These are phyloP conservation scores for Ophion costatus DNA, from an alignment of 2,888 invertebrate genomes.

Conservation along the genomic window DNA sequence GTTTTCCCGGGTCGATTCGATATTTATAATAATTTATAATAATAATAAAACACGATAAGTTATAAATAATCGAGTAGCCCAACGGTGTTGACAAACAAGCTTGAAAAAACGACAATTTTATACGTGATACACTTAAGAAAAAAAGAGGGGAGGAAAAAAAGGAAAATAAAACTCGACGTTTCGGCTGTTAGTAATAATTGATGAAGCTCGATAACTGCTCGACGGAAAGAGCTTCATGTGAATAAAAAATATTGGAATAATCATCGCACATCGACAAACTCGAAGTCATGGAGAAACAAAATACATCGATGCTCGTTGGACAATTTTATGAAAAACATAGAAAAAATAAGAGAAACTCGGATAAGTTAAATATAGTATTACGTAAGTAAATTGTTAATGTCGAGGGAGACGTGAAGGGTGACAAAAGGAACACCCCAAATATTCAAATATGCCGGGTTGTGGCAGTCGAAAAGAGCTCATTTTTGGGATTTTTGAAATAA, in stretches of 20 bases:
- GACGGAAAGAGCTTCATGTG: conserved; percentile 27
- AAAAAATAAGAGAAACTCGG: neutral
- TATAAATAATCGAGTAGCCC: conserved; percentile 22
- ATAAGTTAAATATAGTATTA: neutral
- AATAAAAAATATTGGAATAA: neutral
- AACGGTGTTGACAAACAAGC: conserved; percentile 40
- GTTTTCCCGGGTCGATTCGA: conserved; percentile 15
- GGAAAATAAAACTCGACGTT: conserved; percentile 27
- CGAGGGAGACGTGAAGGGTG: neutral
- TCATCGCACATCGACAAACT: conserved; percentile 4
- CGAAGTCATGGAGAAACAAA: conserved; percentile 7
- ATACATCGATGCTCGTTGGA: conserved; percentile 17
- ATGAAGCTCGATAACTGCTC: conserved; percentile 43
- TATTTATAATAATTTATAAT: neutral
- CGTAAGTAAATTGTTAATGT: neutral
- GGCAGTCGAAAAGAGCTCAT: too few species aligned
- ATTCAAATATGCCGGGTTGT: too few species aligned
- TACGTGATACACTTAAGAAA: conserved; percentile 51
- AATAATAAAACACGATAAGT: neutral
- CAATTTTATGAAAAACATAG: conserved; percentile 6
- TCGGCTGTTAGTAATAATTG: conserved; percentile 60
- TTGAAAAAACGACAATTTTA: conserved; percentile 54
- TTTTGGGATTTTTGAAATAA: too few species aligned
- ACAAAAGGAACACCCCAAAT: too few species aligned
- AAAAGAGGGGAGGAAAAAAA: conserved; percentile 6